Conservation (phyloP, 2,113 vertebrate species). For the Chrysemys picta region DNA sequence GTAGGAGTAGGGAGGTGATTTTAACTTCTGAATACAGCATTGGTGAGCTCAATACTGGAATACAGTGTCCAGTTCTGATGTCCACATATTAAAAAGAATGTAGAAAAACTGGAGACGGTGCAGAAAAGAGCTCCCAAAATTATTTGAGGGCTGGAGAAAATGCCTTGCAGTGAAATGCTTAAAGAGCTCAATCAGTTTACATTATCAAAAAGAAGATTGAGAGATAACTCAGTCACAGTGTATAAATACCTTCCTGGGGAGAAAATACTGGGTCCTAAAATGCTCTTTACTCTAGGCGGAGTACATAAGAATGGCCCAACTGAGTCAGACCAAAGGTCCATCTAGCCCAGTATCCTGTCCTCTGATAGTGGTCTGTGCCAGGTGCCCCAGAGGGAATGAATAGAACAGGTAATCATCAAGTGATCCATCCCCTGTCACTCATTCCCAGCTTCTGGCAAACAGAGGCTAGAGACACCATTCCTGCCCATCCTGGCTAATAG, state of each 20-base stretch:
- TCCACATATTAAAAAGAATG: not conserved
- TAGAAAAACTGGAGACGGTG: not conserved
- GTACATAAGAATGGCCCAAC: not conserved
- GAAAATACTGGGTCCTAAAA: conserved; percentile 18
- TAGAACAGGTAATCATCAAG: no score
- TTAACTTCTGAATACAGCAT: conserved; percentile 10
- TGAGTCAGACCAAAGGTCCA: no score
- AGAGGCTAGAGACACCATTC: no score
- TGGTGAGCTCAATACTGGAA: not conserved
- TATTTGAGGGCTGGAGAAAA: not conserved
- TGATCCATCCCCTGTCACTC: no score
- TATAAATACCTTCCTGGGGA: not conserved
- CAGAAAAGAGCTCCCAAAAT: not conserved
- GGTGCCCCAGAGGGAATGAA: no score
- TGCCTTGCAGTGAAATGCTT: not conserved
- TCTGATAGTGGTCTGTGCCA: no score
- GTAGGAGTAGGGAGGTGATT: not conserved
- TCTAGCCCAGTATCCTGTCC: no score
- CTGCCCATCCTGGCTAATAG: no score
- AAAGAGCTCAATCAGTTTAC: not conserved
- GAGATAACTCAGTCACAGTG: not conserved
- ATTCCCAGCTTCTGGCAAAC: no score
- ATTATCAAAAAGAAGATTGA: not conserved
- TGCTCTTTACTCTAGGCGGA: not conserved
- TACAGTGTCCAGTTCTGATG: fast-evolving